Conservation (phyloP, 2,888 invertebrate species). For the Plagodis pulveraria region DNA sequence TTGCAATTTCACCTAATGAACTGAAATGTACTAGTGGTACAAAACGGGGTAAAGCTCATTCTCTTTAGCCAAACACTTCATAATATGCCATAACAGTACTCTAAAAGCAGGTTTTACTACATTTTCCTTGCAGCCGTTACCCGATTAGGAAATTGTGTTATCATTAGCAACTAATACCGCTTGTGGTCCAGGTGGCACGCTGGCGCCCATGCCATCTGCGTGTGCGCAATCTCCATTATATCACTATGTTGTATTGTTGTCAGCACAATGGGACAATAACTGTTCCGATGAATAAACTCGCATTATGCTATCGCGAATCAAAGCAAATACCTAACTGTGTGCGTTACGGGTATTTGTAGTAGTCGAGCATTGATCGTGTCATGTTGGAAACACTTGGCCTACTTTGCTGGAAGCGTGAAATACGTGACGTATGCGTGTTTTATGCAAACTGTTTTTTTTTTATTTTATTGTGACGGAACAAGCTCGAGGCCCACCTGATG, state of each 20-base stretch:
- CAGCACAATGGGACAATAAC: constrained; percentile 42
- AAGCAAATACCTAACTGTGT: constrained; percentile 36
- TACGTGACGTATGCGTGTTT: too few species aligned
- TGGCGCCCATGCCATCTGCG: constrained; percentile 49
- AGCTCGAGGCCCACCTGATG: too few species aligned
- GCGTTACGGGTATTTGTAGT: neutral
- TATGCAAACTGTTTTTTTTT: too few species aligned
- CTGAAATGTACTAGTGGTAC: too few species aligned
- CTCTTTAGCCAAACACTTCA: neutral
- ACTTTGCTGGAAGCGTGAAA: too few species aligned
- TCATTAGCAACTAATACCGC: constrained; percentile 40
- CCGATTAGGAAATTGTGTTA: constrained; percentile 24
- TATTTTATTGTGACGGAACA: too few species aligned
- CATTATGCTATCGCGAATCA: constrained; percentile 38
- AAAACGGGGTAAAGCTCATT: too few species aligned
- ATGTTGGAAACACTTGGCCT: too few species aligned
- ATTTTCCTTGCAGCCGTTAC: constrained; percentile 4
- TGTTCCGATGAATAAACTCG: constrained; percentile 36
- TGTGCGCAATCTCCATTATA: constrained; percentile 50
- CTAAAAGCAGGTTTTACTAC: neutral
- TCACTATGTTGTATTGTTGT: constrained; percentile 48
- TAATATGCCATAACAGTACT: constrained; percentile 7
- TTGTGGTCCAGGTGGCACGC: constrained; percentile 48
- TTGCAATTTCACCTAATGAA: too few species aligned
- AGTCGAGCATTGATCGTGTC: too few species aligned